phyloP scores from a whole-genome alignment of 2,888 invertebrate genomes.

The Pachliopta kotzebuea region DNA sequence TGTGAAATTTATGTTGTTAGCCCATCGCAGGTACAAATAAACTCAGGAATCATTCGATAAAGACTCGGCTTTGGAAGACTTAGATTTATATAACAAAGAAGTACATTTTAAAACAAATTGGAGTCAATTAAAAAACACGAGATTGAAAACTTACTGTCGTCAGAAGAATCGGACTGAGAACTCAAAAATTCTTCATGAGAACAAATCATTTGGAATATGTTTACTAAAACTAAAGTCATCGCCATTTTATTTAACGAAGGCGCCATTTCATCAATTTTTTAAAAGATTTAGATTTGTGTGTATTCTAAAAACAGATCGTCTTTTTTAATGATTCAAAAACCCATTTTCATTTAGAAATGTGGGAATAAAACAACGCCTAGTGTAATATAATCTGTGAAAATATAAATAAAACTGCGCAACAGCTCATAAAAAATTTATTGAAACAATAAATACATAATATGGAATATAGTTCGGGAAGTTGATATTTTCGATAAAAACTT shows the following conservation, averaged over 20 bases:
- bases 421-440: conserved; percentile 35
- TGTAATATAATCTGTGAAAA: conserved; percentile 1
- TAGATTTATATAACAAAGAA: not conserved
- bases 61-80: not conserved
- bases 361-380: not conserved
- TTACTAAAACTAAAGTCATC: not conserved
- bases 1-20: too few relatives aligned
- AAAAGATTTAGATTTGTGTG: not conserved
- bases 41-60: too few relatives aligned
- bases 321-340: not conserved
- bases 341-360: too few relatives aligned
- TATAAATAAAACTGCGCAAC: conserved; percentile 32
- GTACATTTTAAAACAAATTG: too few relatives aligned
- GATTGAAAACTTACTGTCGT: conserved; percentile 23
- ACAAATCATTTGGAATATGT: not conserved
- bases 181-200: conserved; percentile 14
- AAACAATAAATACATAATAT: conserved; percentile 9
- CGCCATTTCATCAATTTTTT: conserved; percentile 3
- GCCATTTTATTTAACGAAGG: conserved; percentile 2
- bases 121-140: not conserved
- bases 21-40: too few relatives aligned
- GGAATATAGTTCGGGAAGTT: conserved; percentile 6
- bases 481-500: conserved; percentile 6
- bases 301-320: not conserved
- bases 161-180: conserved; percentile 18